phyloP scores from a whole-genome alignment of 2,797 vertebrate species.

The Poecilia velifera region DNA sequence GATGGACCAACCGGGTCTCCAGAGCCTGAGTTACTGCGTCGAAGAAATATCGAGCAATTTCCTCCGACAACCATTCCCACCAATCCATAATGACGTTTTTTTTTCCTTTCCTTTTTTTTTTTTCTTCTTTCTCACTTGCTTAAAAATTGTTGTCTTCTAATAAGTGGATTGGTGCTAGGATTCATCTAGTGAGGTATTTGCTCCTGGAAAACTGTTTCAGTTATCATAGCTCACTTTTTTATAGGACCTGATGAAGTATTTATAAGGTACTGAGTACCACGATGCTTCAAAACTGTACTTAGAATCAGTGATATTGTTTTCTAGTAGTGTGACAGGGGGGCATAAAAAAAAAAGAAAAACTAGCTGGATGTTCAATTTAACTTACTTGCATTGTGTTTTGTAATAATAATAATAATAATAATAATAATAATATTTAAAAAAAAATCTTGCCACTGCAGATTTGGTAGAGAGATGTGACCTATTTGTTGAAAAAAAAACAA shows the following conservation, averaged over 20 bases:
- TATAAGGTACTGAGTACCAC: background rate
- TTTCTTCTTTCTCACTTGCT: background rate
- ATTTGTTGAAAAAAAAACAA: background rate
- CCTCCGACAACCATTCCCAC: conserved; percentile 46
- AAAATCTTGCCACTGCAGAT: background rate
- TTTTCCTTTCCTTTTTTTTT: conserved; percentile 28
- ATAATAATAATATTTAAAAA: too few species aligned
- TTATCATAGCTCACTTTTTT: background rate
- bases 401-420: background rate
- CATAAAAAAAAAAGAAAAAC: too few species aligned
- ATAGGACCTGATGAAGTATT: background rate
- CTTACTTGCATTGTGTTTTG: background rate
- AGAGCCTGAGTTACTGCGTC: conserved; percentile 46
- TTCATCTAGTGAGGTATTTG: background rate
- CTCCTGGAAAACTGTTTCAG: background rate
- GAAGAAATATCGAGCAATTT: conserved; percentile 62
- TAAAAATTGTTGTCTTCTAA: background rate
- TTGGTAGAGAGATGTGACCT: rapidly evolving
- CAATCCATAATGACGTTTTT: conserved; percentile 27
- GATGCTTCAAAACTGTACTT: background rate
- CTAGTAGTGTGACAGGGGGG: background rate
- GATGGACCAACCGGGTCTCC: conserved; percentile 36
- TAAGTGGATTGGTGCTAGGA: background rate
- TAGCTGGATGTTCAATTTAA: background rate
- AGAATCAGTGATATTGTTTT: background rate